Base-by-base conservation (phyloP, 2,888 invertebrate genomes). In the Erebia ligea region DNA sequence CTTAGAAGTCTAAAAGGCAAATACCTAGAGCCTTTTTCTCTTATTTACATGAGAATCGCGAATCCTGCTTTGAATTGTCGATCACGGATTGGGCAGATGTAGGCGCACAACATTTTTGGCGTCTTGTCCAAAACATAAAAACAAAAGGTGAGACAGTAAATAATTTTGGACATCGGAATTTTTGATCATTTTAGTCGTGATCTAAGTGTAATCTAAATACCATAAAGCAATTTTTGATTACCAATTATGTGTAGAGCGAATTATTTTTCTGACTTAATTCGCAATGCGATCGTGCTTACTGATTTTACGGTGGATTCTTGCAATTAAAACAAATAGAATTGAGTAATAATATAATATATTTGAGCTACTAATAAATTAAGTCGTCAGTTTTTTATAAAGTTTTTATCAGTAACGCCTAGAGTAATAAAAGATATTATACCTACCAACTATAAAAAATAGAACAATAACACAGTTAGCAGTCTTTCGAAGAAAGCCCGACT, bases 171-270 rank as follows among this genome's bases (percentile, higher is more conserved):
- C 72, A 76, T 75, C 50, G 77, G 78, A 77, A 80, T 79, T 72
- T 73, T 59, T 58, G 59, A 69, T 69, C 73, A 73, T 71, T 71
- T 68, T 61, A 76, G 73, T 79, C 79, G 78, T 79, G 78, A 78
- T 77, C 73, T 72, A 66, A 74, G 70, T 72, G 69, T 75, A 72
- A 76, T 77, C 63, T 76, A 69, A 80, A 77, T 71, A 75, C 77
- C 80, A 77, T 78, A 78, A 78, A 79, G 72, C 74, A 71, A 57
- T 67, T 74, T 73, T 73, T 72, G 70, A 76, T 76, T 65, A 73
- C 74, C 75, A 77, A 76, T 78, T 76, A 76, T 69, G 69, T 72
- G 56, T 70, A 66, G 73, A 66, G 64, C 72, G 76, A 76, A 76
- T 74, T 73, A 71, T 73, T 75, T 76, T 73, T 76, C 67, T 71